A percentile compares a stretch with the other conserved stretches of the same genome.
phyloP scores from a whole-genome alignment of 2,888 invertebrate genomes.

The Melinaea menophilus region DNA sequence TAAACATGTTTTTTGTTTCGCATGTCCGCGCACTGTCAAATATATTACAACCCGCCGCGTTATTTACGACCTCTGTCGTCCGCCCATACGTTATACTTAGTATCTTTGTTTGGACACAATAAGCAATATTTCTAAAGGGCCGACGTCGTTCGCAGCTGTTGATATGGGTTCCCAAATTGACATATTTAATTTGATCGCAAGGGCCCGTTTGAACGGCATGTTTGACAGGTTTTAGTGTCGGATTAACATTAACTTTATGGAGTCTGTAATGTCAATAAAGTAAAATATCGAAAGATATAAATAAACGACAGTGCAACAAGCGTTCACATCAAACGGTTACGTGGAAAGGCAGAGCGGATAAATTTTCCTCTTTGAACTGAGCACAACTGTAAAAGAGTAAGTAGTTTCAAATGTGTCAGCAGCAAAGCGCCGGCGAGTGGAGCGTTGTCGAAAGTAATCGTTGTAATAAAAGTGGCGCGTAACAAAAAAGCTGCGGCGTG shows the following conservation, averaged over 20 bases:
- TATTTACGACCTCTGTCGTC: slow-evolving; percentile 76
- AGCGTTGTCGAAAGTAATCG: slow-evolving; percentile 61
- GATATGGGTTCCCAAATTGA: slow-evolving; percentile 78
- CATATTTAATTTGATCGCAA: slow-evolving; percentile 78
- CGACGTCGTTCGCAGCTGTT: slow-evolving; percentile 76
- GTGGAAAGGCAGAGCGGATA: slow-evolving; percentile 57
- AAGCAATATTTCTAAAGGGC: slow-evolving; percentile 78
- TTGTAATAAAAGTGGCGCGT: slow-evolving; percentile 74
- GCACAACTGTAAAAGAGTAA: slow-evolving; percentile 66
- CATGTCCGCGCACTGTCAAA: slow-evolving; percentile 78
- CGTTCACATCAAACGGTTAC: slow-evolving; percentile 66
- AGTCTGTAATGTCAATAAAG: slow-evolving; percentile 66
- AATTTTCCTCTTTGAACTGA: slow-evolving; percentile 67
- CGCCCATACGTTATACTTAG: slow-evolving; percentile 79
- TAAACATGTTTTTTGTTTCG: slow-evolving; percentile 78
- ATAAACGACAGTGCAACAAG: slow-evolving; percentile 31
- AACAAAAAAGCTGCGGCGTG: slow-evolving; percentile 63
- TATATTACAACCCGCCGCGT: slow-evolving; percentile 77
- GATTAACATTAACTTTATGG: slow-evolving; percentile 72
- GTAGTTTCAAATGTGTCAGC: slow-evolving; percentile 71
- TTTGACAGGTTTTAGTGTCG: slow-evolving; percentile 77
- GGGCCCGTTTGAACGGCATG: slow-evolving; percentile 61
- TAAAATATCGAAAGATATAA: slow-evolving; percentile 34
- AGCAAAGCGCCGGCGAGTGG: slow-evolving; percentile 59
- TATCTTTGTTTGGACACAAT: slow-evolving; percentile 79